Evolutionary conservation across 2,113 vertebrate species (phyloP).

Genomic region (Pomatostomus ruficeps): DNA sequence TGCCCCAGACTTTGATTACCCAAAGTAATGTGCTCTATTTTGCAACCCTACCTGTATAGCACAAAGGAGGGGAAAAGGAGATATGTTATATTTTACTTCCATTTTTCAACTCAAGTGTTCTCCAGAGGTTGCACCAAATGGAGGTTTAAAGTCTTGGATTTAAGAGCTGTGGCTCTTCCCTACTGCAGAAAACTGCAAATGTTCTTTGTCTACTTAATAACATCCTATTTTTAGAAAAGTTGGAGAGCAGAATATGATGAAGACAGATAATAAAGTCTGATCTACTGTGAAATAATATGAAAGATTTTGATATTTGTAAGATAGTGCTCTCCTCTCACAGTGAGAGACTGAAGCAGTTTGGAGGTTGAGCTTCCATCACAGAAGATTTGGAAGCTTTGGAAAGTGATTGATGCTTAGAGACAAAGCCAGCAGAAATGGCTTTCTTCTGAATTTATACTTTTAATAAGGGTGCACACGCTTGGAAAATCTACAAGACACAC

Average conservation of each 20-base stretch:
- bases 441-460: constrained; percentile 14
- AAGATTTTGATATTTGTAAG: neutral
- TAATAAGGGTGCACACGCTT: neutral
- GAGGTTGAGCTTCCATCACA: neutral
- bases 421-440: neutral
- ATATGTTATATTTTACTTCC: neutral
- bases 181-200: neutral
- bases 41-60: neutral
- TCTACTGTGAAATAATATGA: neutral
- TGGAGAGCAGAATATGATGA: neutral
- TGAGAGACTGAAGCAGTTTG: neutral
- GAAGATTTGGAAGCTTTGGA: neutral
- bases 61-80: rapidly evolving
- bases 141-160: neutral
- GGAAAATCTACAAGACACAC: neutral
- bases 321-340: rapidly evolving
- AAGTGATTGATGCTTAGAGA: neutral
- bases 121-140: neutral
- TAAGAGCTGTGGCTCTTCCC: neutral
- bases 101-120: neutral
- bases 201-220: neutral
- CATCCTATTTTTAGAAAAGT: neutral
- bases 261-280: neutral
- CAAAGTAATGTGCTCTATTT: neutral
- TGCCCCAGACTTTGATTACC: neutral